Conservation (phyloP, 2,113 vertebrate species). For the Myxocyprinus asiaticus region DNA sequence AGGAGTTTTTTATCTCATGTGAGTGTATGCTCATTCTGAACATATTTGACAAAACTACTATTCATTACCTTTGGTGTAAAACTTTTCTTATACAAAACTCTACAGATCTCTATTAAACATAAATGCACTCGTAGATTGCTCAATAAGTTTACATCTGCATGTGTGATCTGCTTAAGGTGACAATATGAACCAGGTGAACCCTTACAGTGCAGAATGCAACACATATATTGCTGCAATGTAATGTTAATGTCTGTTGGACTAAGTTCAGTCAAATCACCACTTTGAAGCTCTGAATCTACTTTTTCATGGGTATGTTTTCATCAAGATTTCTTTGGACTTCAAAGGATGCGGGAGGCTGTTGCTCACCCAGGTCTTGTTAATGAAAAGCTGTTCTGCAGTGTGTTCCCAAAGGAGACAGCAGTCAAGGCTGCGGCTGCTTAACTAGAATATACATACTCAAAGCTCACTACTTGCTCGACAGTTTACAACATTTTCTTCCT, state of each 20-base stretch:
- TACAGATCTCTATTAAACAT: too few species aligned
- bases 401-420: conserved; percentile 29
- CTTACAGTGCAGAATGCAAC: background rate
- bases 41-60: too few species aligned
- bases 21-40: too few species aligned
- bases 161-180: too few species aligned
- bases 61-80: too few species aligned
- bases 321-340: conserved; percentile 35
- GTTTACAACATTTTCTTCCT: conserved; percentile 3
- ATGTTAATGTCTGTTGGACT: conserved; percentile 22
- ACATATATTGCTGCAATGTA: background rate
- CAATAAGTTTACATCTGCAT: too few species aligned
- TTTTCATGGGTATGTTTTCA: conserved; percentile 7
- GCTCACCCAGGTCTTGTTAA: conserved; percentile 25
- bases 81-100: too few species aligned
- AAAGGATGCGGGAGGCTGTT: conserved; percentile 26
- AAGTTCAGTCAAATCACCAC: conserved; percentile 21
- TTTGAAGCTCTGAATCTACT: conserved; percentile 30
- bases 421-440: conserved; percentile 29
- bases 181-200: too few species aligned
- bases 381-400: conserved; percentile 33
- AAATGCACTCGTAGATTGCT: too few species aligned
- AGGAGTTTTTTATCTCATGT: too few species aligned
- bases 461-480: background rate
- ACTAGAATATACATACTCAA: conserved; percentile 10